These are phyloP conservation scores for Stomatorhinus walkeri DNA, from an alignment of 2,797 vertebrate genomes.

Conservation along the genomic window DNA sequence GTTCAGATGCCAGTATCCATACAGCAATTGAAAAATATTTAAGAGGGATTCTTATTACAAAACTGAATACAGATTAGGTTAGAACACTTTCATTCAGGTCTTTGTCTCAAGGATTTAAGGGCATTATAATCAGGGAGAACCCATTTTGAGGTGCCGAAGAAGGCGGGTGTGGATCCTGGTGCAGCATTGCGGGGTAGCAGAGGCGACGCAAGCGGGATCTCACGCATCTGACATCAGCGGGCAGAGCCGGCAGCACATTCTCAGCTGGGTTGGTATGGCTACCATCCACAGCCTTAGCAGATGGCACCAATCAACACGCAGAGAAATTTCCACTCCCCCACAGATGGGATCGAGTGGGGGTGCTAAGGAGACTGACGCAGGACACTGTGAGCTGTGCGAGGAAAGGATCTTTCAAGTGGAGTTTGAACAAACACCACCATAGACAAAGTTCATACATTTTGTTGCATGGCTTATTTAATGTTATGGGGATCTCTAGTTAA, in stretches of 20 bases:
- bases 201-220: neutral
- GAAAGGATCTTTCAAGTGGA: neutral
- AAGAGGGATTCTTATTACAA: neutral
- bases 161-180: neutral
- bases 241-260: neutral
- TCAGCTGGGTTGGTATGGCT: conserved; percentile 20
- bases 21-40: neutral
- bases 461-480: neutral
- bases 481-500: neutral
- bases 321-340: conserved; percentile 7
- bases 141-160: neutral
- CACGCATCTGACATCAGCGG: neutral
- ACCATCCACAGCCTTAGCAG: conserved; percentile 17
- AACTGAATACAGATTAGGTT: neutral
- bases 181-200: neutral
- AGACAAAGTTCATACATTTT: neutral
- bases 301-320: neutral
- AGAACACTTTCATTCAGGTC: neutral
- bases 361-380: neutral
- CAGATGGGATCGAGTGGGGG: neutral
- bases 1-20: neutral
- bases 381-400: neutral
- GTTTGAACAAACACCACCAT: neutral
- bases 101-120: neutral
- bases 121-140: conserved; percentile 1